Base-by-base conservation (phyloP, 2,888 invertebrate genomes). In the Caenorhabditis becei region DNA sequence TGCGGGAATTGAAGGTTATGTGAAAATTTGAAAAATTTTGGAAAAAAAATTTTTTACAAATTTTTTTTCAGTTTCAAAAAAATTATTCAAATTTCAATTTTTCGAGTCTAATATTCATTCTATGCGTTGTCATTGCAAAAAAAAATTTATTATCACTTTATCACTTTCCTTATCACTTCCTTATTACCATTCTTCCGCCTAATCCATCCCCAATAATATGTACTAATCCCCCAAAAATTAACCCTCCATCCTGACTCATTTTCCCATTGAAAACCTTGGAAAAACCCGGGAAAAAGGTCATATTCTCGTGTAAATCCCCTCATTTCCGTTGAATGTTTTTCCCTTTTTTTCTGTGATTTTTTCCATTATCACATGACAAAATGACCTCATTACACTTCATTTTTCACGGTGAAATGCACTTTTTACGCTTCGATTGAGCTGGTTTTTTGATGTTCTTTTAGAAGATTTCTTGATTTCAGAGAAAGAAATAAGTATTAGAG, bases 351-450 rank as follows among this genome's bases (percentile, higher is more conserved):
- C 32, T 7, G 32, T 10, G 32, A 32, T 32, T 32, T 32, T 41
- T 41, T n/a, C n/a, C n/a, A n/a, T n/a, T n/a, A n/a, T n/a, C 41
- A 41, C 41, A 41, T 41, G 41, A 41, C 41, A 41, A 41, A 41
- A 20, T 47, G 47, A 47, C 47, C 47, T 47, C 47, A 47, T 47
- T 47, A 47, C 47, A n/a, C 11, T 7, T 7, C 11, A n/a, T n/a
- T 41, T 4, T 7, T 32, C 4, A 4, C 32, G 8, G 47, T 47
- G 20, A 47, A 5, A 47, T 18, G 47, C 47, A 47, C 47, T 47
- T 20, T 47, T 47, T 3, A 47, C 47, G 18, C 47, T 47, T 47
- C 7, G 14, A 5, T 47, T 20, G 47, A 47, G 18, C 4, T 18
- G 14, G 2, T 5, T 47, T 47, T 47, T 47, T 47, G 35, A 35